Evolutionary conservation across 2,888 invertebrate species (phyloP).

Genomic region (Melieria omissa): DNA sequence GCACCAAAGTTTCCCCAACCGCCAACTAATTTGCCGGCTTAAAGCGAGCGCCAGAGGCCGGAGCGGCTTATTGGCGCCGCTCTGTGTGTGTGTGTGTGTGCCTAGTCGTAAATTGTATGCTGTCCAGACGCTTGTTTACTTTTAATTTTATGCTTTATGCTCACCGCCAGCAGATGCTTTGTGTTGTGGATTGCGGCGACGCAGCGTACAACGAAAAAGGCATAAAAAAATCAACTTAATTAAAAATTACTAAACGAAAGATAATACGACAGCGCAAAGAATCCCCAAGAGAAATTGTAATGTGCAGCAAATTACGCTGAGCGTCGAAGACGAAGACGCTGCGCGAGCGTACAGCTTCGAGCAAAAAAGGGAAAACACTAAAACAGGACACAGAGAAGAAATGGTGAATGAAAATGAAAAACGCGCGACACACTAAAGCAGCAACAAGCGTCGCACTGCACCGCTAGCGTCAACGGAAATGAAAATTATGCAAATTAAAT

Average conservation of each 20-base stretch:
- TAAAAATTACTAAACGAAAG: slow-evolving; percentile 52
- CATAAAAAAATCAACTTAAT: slow-evolving; percentile 50
- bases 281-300: slow-evolving; percentile 38
- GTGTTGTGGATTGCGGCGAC: background rate
- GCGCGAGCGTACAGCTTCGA: background rate
- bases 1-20: background rate
- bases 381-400: background rate
- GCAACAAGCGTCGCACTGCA: no score
- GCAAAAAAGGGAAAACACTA: background rate
- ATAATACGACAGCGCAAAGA: slow-evolving; percentile 43
- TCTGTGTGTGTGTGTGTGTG: background rate
- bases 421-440: no score
- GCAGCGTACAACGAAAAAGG: background rate
- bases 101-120: background rate
- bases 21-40: background rate
- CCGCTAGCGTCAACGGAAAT: background rate
- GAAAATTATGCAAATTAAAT: slow-evolving; percentile 45
- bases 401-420: background rate
- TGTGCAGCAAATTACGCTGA: slow-evolving; percentile 35
- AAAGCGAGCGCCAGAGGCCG: background rate
- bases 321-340: slow-evolving; percentile 27
- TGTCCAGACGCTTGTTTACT: slow-evolving; percentile 24
- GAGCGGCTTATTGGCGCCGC: background rate
- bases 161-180: background rate
- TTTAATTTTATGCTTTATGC: slow-evolving; percentile 22